Base-by-base conservation (phyloP, 2,888 invertebrate species). In the Stenolophus ochropezus region DNA sequence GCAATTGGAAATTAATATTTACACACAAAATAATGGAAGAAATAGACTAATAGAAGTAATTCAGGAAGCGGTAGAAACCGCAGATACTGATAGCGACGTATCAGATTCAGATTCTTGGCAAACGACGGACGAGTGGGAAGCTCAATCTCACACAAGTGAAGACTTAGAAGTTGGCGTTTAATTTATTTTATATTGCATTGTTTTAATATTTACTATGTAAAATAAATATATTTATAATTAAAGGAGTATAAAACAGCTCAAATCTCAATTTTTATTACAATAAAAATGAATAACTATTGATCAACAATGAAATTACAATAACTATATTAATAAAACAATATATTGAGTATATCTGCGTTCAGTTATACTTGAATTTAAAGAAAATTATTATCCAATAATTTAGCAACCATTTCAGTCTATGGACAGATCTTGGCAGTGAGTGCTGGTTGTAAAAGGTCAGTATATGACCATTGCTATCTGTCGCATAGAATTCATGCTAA, bases 1-100 rank as follows among this genome's bases (percentile, higher is more conserved):
- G 89, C 93, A 93, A 85, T 88, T 94, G 82, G 94, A 94, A 87
- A 92, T 94, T 33, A 93, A 93, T 84, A 90, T 93, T 74, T 92
- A 92, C 83, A 90, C 91, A 8, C 81, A 81, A 65, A 61, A 81
- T 75, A 81, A 81, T 51, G 75, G 75, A 18, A 18, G 75, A 61
- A 81, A 81, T 61, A 42, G 75, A 27, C 47, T 81, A 23, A 75
- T 81, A 21, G 81, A 81, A 49, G 74, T 75, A 6, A 75, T 81
- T 23, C 81, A 81, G n/a, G 77, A 82, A 11, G 81, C 84, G 56
- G 81, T 81, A 14, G 77, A 82, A 18, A 79, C 84, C 56, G 69
- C 74, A 25, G 58, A 78, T 20, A 65, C 82, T 42, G 65, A 58
- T 21, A 83, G 79, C 27, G 82, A 83, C 6, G 82, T 82, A 42